Percentiles rank a stretch among this genome's conserved stretches.
phyloP scores from a whole-genome alignment of 2,113 vertebrate genomes.

The Tragelaphus strepsiceros region DNA sequence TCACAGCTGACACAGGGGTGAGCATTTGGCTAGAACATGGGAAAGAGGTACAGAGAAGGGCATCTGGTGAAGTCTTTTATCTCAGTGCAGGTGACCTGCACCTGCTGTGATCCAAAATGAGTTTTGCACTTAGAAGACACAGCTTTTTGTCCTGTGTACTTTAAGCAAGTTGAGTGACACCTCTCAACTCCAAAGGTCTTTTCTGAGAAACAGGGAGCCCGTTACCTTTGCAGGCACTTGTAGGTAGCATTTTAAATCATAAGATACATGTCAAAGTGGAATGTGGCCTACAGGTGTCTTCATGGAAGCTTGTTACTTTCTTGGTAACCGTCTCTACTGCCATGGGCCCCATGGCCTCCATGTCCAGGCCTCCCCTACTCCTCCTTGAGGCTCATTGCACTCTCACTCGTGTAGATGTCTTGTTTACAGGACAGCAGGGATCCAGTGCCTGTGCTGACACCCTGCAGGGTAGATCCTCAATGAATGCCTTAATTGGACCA shows the following conservation, averaged over 20 bases:
- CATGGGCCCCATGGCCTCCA: not conserved
- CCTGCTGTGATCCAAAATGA: not conserved
- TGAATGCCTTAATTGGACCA: not conserved
- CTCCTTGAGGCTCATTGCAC: not conserved
- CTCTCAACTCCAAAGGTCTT: not conserved
- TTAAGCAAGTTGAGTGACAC: not conserved
- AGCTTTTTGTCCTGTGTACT: not conserved
- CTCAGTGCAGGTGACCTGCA: not conserved
- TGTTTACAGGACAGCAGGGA: not conserved
- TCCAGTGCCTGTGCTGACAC: not conserved
- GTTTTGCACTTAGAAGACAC: not conserved
- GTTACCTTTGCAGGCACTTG: not conserved
- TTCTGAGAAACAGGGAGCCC: not conserved
- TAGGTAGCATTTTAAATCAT: not conserved
- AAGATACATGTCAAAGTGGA: not conserved
- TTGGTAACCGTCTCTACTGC: not conserved
- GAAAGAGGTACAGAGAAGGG: not conserved
- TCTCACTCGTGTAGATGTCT: not conserved
- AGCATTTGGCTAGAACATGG: not conserved
- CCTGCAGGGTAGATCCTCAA: not conserved
- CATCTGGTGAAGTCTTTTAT: not conserved
- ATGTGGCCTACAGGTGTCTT: not conserved
- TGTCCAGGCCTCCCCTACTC: accelerated
- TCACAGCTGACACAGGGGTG: not conserved
- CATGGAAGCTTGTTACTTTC: not conserved